phyloP scores from a whole-genome alignment of 2,888 invertebrate genomes.

The Piscicola geometra region DNA sequence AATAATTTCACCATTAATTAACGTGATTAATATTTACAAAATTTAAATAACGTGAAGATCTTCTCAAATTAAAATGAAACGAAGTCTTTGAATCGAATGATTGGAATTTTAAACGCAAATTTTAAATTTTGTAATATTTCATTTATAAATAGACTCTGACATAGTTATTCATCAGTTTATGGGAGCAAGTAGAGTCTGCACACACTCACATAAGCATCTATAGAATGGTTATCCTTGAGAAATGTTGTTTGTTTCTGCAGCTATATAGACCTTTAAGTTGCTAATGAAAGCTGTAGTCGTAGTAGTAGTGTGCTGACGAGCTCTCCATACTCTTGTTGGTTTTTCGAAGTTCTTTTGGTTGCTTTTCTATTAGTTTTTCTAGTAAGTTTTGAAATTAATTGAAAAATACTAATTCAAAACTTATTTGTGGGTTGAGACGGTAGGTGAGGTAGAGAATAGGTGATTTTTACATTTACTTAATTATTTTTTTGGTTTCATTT shows the following conservation, averaged over 20 bases:
- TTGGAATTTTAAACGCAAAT: too few species aligned
- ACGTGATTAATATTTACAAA: too few species aligned
- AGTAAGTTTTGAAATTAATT: neutral
- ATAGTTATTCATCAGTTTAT: too few species aligned
- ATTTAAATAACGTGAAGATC: too few species aligned
- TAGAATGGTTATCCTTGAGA: neutral
- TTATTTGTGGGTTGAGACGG: neutral
- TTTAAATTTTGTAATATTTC: too few species aligned
- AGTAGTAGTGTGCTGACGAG: conserved; percentile 7
- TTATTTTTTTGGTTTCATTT: too few species aligned
- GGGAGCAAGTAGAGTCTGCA: too few species aligned
- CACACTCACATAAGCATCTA: too few species aligned
- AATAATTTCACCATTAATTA: too few species aligned
- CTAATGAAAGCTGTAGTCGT: conserved; percentile 5
- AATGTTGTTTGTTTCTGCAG: conserved; percentile 14
- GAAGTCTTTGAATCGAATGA: too few species aligned
- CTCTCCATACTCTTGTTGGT: neutral
- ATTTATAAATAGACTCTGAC: too few species aligned
- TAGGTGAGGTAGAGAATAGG: conserved; percentile 2
- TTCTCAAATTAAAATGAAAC: too few species aligned
- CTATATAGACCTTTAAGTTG: conserved; percentile 1
- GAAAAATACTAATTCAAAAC: neutral
- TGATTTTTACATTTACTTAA: neutral
- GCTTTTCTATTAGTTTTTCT: neutral
- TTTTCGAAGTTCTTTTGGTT: neutral